phyloP scores from a whole-genome alignment of 2,797 vertebrate species.

The Phalanger gymnotis region DNA sequence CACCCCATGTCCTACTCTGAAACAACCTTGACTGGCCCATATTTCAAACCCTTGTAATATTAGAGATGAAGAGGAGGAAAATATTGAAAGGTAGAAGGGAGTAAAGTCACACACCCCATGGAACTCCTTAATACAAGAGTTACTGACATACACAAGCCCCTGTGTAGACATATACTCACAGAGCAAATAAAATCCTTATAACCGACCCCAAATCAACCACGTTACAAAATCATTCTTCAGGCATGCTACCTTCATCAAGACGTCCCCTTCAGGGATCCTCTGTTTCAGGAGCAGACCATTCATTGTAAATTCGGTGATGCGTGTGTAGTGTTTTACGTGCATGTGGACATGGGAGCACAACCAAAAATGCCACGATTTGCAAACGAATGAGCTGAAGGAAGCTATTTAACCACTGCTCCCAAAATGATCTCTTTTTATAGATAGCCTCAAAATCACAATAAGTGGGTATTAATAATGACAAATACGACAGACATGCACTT shows the following conservation, averaged over 20 bases:
- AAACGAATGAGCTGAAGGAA: not conserved
- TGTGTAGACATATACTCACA: not conserved
- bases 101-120: not conserved
- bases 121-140: not conserved
- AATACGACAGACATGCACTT: not conserved
- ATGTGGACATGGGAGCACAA: not conserved
- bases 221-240: not conserved
- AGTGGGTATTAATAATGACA: not conserved
- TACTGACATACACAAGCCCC: not conserved
- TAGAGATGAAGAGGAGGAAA: slow-evolving; percentile 11
- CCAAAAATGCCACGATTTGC: not conserved
- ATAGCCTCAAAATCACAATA: not conserved
- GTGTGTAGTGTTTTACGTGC: not conserved
- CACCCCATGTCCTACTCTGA: slow-evolving; percentile 51
- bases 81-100: not conserved
- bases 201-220: not conserved
- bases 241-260: not conserved
- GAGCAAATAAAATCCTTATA: not conserved
- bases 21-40: slow-evolving; percentile 65
- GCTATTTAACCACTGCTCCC: not conserved
- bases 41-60: slow-evolving; percentile 11
- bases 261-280: not conserved
- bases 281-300: not conserved
- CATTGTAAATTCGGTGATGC: not conserved
- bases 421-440: rapidly evolving